Percentiles rank a stretch among this genome's conserved stretches.
phyloP scores from a whole-genome alignment of 2,797 vertebrate species.

The Emys orbicularis region DNA sequence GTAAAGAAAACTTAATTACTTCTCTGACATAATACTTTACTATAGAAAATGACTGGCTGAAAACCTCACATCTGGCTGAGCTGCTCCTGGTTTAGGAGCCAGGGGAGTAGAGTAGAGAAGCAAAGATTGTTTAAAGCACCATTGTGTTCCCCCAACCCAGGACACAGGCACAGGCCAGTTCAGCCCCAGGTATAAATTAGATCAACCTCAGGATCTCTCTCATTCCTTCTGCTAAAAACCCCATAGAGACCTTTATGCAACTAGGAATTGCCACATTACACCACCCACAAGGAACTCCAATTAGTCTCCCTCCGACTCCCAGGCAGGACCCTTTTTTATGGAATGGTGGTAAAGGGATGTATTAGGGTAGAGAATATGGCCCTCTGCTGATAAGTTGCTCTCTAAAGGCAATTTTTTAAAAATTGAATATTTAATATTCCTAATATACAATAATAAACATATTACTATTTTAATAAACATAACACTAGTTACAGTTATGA shows the following conservation, averaged over 20 bases:
- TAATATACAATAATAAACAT: not conserved
- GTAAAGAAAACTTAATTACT: no score
- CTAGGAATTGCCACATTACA: not conserved
- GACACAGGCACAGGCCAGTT: not conserved
- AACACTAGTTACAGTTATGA: not conserved
- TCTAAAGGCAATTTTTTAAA: not conserved
- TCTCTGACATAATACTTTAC: no score
- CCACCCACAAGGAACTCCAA: not conserved
- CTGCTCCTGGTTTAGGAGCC: not conserved
- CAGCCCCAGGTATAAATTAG: not conserved
- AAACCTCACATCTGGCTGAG: not conserved
- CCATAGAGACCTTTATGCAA: not conserved
- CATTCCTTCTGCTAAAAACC: not conserved
- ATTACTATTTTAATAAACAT: not conserved
- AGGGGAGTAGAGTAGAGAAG: not conserved
- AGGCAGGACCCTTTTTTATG: not conserved
- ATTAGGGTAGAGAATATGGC: not conserved
- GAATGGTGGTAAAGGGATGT: no score
- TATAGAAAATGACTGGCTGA: no score
- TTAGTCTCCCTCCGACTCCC: not conserved
- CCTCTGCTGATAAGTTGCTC: not conserved
- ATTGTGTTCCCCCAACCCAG: not conserved
- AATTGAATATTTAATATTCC: not conserved
- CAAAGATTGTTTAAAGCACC: not conserved
- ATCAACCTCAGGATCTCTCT: not conserved